phyloP scores from a whole-genome alignment of 2,113 vertebrate species.

The Cichladusa arquata region DNA sequence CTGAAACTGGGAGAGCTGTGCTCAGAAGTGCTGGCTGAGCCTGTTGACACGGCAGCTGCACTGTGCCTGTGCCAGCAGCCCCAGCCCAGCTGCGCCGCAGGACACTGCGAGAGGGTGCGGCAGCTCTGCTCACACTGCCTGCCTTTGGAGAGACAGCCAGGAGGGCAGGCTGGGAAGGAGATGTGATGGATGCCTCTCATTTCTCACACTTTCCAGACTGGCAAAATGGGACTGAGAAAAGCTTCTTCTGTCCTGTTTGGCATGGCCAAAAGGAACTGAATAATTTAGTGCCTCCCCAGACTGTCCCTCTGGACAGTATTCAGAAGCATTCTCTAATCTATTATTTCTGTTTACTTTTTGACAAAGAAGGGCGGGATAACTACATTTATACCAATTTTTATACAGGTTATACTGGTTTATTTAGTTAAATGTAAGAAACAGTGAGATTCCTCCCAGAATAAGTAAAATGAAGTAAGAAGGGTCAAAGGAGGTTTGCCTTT shows the following conservation, averaged over 20 bases:
- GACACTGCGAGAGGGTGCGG: accelerated
- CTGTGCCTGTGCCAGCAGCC: background rate
- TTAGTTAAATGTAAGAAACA: background rate
- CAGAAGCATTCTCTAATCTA: background rate
- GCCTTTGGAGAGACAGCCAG: background rate
- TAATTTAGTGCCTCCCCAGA: background rate
- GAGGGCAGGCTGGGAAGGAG: background rate
- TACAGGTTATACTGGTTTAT: background rate
- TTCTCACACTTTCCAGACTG: background rate
- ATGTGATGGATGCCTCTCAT: background rate
- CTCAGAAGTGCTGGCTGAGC: background rate
- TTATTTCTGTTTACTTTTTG: background rate
- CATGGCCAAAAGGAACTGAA: background rate
- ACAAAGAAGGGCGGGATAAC: background rate
- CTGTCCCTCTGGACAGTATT: background rate
- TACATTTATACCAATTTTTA: background rate
- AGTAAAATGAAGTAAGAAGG: background rate
- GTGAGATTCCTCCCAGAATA: background rate
- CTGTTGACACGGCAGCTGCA: accelerated
- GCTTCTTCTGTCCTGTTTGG: background rate
- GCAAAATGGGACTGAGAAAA: background rate
- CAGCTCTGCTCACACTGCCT: accelerated
- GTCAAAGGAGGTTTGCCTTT: background rate
- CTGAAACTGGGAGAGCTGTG: background rate
- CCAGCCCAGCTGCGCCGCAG: background rate